phyloP scores from a whole-genome alignment of 2,113 vertebrate genomes.

The Mobula hypostoma region DNA sequence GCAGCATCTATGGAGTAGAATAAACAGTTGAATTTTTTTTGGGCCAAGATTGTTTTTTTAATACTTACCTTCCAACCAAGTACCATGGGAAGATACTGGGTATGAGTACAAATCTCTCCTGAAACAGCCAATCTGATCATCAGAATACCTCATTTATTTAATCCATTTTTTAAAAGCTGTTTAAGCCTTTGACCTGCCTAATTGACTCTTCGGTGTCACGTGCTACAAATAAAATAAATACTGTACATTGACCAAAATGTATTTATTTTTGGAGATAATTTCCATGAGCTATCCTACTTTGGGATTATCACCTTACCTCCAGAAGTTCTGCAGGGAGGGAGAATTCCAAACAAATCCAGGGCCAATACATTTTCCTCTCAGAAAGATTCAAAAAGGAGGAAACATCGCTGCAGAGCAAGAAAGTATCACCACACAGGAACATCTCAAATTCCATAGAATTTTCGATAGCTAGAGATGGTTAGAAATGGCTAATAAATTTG shows the following conservation, averaged over 20 bases:
- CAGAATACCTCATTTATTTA: neutral
- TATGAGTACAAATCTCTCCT: neutral
- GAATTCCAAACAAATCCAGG: neutral
- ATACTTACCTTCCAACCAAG: neutral
- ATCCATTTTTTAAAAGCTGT: neutral
- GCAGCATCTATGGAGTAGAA: too few species aligned
- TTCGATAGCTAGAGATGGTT: too few species aligned
- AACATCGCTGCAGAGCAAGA: neutral
- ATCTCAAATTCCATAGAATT: too few species aligned
- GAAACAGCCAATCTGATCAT: neutral
- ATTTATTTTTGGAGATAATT: neutral
- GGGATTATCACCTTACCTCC: neutral
- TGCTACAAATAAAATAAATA: neutral
- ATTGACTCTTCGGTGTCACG: neutral
- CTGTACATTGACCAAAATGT: neutral
- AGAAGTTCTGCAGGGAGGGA: neutral
- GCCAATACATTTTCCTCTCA: neutral
- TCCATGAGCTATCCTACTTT: neutral
- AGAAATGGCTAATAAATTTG: too few species aligned
- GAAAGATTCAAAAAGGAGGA: neutral
- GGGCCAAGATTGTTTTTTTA: too few species aligned
- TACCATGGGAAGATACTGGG: neutral
- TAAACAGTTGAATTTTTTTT: too few species aligned
- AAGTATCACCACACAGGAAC: neutral
- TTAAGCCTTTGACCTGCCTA: neutral